Evolutionary conservation across 30 jellyfish, hydroid and myxozoan species (phyloP), one percentile per base, ranked within the genome.

Genomic region (Hydractinia echinata): DNA sequence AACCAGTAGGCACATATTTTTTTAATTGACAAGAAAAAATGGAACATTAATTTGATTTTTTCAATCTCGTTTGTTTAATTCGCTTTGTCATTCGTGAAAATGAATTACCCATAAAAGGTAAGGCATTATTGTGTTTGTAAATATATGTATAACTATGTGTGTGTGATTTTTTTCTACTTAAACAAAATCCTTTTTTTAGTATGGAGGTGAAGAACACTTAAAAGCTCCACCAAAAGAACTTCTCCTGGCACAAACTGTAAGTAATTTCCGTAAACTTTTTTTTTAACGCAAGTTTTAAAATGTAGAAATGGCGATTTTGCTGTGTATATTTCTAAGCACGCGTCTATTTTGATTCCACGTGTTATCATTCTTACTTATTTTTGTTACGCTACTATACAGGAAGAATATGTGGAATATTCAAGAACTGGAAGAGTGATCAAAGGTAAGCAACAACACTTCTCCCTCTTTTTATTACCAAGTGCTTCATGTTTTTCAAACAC

Each of bases 401-500:
- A 95, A 81, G 98, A 95, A 76, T 95, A 95, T 60, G 99, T 95
- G n/a, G 99, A 95, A 61, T 95, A 95, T 87, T 95, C 99, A 11
- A 86, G 99, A 86, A 84, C 98, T 5, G 99, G 99, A 68, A 95
- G 89, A 82, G 82, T 95, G 49, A 73, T 95, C 19, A 89, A 88
- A 83, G 99, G 99, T 93, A 66, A 15, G 93, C 18, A n/a, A n/a
- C n/a, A n/a, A 6, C 74, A 64, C 16, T n/a, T 64, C 10, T 30
- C 44, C 2, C 44, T 30, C 44, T 0, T 30, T 30, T 30, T 30
- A 30, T 30, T 30, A 30, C 44, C 44, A 30, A 30, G 44, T 30
- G 2, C 44, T 30, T 30, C 44, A 2, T 30, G 44, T 30, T 30
- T 30, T 1, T 30, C 44, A 30, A 30, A 30, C 44, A 30, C 44